Conservation (phyloP, 1,140 invertebrate genomes). For the Conus betulinus region DNA sequence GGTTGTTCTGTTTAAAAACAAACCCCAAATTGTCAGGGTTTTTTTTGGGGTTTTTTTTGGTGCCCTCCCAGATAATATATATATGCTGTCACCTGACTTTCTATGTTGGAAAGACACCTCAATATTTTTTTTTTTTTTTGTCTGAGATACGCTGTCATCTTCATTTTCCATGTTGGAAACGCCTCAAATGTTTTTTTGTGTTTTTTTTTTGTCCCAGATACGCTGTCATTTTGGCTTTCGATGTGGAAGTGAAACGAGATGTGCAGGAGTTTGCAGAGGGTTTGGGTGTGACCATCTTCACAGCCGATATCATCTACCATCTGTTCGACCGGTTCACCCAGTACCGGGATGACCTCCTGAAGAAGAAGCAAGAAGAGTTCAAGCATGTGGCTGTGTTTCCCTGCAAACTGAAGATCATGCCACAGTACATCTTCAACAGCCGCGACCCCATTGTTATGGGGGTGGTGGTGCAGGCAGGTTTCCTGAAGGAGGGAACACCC, state of each 20-base stretch:
- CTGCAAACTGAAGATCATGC: constrained; percentile 91
- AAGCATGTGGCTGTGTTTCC: constrained; percentile 97
- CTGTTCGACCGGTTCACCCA: constrained; percentile 98
- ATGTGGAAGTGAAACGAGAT: constrained; percentile 98
- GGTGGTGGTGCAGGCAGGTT: constrained; percentile 95
- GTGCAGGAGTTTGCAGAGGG: constrained; percentile 97
- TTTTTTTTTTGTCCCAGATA: constrained; percentile 80
- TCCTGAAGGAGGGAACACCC: constrained; percentile 96
- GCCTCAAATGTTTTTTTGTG: neutral
- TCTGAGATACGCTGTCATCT: too few species aligned
- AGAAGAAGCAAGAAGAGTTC: constrained; percentile 94
- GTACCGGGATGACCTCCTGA: constrained; percentile 95
- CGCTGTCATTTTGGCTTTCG: constrained; percentile 98
- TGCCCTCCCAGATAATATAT: too few species aligned
- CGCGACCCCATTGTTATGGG: constrained; percentile 98
- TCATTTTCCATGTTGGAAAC: too few species aligned
- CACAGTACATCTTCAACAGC: constrained; percentile 97
- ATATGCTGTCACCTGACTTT: too few species aligned
- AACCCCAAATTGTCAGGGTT: too few species aligned
- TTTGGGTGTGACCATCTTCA: constrained; percentile 96
- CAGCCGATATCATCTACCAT: constrained; percentile 99
- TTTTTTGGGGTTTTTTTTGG: too few species aligned
- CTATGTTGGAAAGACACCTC: too few species aligned
- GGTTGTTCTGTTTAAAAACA: too few species aligned
- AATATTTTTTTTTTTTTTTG: too few species aligned